Percentiles rank a stretch among this genome's conserved stretches.
phyloP scores from a whole-genome alignment of 1,140 invertebrate genomes.

The Euura saliciscinereae region DNA sequence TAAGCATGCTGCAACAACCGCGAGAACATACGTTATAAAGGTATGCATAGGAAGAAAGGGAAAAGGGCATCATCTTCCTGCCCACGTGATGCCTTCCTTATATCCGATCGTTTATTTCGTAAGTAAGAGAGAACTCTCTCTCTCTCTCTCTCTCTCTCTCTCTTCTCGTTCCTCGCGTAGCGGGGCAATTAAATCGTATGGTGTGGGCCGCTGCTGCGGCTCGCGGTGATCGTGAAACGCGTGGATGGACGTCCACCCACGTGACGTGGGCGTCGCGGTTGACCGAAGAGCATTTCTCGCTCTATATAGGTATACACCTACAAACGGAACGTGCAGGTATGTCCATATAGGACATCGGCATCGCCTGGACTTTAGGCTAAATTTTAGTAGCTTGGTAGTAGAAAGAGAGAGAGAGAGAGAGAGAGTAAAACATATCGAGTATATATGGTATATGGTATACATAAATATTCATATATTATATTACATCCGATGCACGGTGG shows the following conservation, averaged over 20 bases:
- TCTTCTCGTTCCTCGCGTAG: too few species aligned
- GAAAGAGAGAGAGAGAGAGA: too few species aligned
- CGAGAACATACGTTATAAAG: too few species aligned
- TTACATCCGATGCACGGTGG: too few species aligned
- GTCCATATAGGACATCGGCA: background rate
- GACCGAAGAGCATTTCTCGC: background rate
- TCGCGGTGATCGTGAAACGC: background rate
- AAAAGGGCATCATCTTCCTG: background rate
- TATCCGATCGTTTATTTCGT: background rate
- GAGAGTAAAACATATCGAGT: too few species aligned
- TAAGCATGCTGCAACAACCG: too few species aligned
- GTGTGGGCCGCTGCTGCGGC: background rate
- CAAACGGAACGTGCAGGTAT: background rate
- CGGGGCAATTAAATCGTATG: background rate
- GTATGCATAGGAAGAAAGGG: too few species aligned
- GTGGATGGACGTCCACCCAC: constrained; percentile 4
- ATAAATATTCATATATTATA: too few species aligned
- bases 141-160: too few species aligned
- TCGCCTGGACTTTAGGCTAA: too few species aligned
- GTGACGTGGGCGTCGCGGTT: background rate
- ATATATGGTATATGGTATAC: too few species aligned
- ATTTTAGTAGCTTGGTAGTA: too few species aligned
- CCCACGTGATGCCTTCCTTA: background rate
- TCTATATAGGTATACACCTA: background rate
- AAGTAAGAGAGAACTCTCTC: background rate